phyloP scores from a whole-genome alignment of 1,140 invertebrate species.

The Lamellibrachia luymesi region DNA sequence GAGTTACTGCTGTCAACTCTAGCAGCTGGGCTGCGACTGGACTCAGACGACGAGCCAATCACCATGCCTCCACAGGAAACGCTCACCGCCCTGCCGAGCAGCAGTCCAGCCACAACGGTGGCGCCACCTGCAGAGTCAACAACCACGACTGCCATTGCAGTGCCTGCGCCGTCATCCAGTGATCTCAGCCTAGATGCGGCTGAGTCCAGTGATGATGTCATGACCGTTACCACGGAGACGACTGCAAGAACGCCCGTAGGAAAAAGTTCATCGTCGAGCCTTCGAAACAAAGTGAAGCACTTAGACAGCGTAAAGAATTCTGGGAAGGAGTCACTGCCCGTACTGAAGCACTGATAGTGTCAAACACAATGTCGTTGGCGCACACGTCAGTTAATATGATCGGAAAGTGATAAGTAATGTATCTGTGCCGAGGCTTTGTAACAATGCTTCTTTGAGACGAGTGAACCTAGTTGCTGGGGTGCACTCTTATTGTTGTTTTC shows the following conservation, averaged over 20 bases:
- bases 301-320: neutral
- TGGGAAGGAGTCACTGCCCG: neutral
- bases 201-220: neutral
- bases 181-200: neutral
- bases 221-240: neutral
- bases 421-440: neutral
- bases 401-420: neutral
- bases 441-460: neutral
- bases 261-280: neutral
- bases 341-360: neutral
- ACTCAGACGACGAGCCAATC: neutral
- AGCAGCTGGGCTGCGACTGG: conserved; percentile 43
- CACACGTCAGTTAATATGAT: neutral
- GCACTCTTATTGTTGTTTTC: neutral
- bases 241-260: neutral
- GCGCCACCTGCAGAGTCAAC: neutral
- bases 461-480: neutral
- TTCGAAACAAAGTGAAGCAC: neutral
- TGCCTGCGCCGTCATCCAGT: neutral
- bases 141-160: neutral
- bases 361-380: neutral
- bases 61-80: neutral
- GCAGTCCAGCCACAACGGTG: neutral
- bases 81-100: neutral
- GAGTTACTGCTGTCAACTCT: conserved; percentile 69